Base-by-base conservation (phyloP, 2,797 vertebrate species). In the Cryptoblepharus egeriae region DNA sequence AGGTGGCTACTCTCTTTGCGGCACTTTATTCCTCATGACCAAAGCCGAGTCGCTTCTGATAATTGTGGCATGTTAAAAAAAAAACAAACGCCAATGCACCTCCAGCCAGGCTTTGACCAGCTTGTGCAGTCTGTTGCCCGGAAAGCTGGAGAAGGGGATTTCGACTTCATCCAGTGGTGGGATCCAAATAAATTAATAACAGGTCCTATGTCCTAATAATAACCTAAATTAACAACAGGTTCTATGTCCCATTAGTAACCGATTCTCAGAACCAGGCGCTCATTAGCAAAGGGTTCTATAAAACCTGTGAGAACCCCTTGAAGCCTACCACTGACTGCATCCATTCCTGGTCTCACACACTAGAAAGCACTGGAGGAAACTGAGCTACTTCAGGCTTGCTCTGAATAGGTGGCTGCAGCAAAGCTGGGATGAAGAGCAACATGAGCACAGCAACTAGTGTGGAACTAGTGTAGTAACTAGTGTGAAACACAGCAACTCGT, bases 11-110 rank as follows among this genome's bases (percentile, higher is more conserved):
- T 60, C 37, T 69, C 1, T 12, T n/a, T 12, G 57, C 11, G 55
- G 73, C 16, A 18, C 55, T 26, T 1, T 0, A 1, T 35, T 28
- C 6, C 1, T 42, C 0, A 0, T 18, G 32, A 26, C 68, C 81
- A 63, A 18, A 69, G 13, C 3, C 37, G 32, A 28, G 30, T 15
- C 35, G 39, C 49, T 15, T 13, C 28, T 28, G 52, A 35, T 6
- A 28, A 32, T 69, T 65, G 49, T n/a, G 16, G 5, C 13, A 16
- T 18, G 30, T 52, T 30, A 32, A 52, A 52, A 52, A 39, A 32
- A 52, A 52, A 52, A 8, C 16, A 24, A n/a, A n/a, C n/a, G 18
- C 15, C 30, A 32, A 39, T 22, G 24, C 60, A 63, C 49, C 30
- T 42, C 13, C 1, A 13, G 16, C 30, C 45, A 7, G 32, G 12